These are phyloP conservation scores for Talpa occidentalis DNA, from an alignment of 2,113 vertebrate species.

Conservation along the genomic window DNA sequence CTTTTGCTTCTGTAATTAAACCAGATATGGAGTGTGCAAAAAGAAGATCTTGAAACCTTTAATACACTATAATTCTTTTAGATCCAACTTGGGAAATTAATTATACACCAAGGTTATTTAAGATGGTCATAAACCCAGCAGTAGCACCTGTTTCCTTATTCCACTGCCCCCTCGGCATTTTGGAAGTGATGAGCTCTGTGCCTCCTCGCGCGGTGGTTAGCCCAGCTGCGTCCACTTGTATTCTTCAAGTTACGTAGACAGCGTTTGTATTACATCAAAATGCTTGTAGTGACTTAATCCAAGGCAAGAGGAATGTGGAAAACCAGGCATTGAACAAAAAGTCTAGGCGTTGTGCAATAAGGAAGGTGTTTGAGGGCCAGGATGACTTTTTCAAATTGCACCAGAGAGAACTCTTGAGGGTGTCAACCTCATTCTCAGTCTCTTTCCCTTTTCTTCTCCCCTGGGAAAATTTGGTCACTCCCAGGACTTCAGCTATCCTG, in stretches of 20 bases:
- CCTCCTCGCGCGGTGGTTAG: not conserved
- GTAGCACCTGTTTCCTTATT: not conserved
- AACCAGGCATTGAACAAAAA: not conserved
- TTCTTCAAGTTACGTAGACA: not conserved
- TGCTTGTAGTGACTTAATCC: not conserved
- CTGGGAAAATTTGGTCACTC: not conserved
- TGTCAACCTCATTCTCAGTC: not conserved
- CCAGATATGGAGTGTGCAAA: not conserved
- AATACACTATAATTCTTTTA: not conserved
- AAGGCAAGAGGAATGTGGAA: not conserved
- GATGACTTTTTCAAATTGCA: not conserved
- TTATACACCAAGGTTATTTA: not conserved
- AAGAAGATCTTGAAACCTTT: not conserved
- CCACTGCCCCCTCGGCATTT: not conserved
- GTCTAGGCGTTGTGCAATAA: not conserved
- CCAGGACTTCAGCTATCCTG: not conserved
- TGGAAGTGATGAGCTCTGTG: not conserved
- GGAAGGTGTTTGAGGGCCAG: not conserved
- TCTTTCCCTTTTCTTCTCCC: not conserved
- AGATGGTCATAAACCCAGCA: not conserved
- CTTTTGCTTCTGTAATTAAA: conserved; percentile 1
- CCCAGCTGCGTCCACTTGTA: not conserved
- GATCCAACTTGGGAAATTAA: not conserved
- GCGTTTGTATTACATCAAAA: not conserved
- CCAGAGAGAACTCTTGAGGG: not conserved